These are phyloP conservation scores for Micrasema minimum DNA, from an alignment of 1,140 invertebrate species.

Conservation along the genomic window DNA sequence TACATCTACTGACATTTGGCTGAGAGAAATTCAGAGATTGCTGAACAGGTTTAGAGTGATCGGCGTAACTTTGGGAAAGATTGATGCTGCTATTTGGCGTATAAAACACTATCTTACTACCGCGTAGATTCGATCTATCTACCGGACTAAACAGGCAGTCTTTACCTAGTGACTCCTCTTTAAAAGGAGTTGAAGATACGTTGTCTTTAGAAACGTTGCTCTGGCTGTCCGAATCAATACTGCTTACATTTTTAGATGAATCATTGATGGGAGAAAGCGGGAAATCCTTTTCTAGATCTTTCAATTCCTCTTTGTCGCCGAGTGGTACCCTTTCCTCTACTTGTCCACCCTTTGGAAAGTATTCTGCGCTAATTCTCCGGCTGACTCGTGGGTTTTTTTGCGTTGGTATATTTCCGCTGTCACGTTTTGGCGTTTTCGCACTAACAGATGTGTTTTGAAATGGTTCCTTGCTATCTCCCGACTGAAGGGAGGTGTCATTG, in stretches of 20 bases:
- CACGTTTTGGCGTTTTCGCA: not conserved
- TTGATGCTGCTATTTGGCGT: slow-evolving; percentile 41
- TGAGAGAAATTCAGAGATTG: not conserved
- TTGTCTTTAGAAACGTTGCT: not conserved
- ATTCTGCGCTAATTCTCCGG: slow-evolving; percentile 21
- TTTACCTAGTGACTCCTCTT: slow-evolving; percentile 14
- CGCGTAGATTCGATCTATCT: not conserved
- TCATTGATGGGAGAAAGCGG: not conserved
- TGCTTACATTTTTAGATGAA: not conserved
- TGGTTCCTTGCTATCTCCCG: not conserved
- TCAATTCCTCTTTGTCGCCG: slow-evolving; percentile 3
- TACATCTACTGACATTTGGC: not conserved
- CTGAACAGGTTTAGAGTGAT: not conserved
- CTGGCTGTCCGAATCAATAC: not conserved
- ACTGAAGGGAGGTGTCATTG: not conserved
- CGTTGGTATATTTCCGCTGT: not conserved
- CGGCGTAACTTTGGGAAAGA: not conserved
- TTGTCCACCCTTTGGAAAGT: slow-evolving; percentile 7
- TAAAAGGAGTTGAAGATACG: not conserved
- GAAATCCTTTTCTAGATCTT: not conserved
- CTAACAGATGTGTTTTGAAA: not conserved
- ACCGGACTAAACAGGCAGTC: slow-evolving; percentile 39
- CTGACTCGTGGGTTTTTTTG: not conserved
- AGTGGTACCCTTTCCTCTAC: not conserved
- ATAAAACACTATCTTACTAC: slow-evolving; percentile 24